Evolutionary conservation across 2,113 vertebrate species (phyloP), one percentile per base, ranked within the genome.

Genomic region (Emydura subglobosa): DNA sequence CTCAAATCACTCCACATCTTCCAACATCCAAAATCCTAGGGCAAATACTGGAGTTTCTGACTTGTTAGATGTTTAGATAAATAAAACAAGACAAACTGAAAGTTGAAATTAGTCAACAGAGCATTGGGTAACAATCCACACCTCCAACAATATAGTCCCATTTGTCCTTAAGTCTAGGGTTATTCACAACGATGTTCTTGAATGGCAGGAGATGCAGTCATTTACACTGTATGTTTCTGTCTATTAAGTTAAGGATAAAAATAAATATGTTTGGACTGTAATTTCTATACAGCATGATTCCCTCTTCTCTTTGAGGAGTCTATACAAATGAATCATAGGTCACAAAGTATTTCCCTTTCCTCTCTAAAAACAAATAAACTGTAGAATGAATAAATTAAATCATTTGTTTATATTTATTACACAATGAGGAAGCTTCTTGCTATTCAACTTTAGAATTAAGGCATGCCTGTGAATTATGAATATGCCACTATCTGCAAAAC

Each of bases 71-170:
- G 0, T 68, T 68, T 68, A n/a, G 61, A 34, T n/a, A 68, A 68
- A 68, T 68, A n/a, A 57, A 83, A 85, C 27, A 83, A 55, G 34
- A 19, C 16, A 14, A 12, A 57, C 42, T 86, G 42, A 47, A 34
- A 86, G 83, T 47, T 34, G 51, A 39, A 88, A 91, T 57, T 34
- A 57, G 59, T 4, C n/a, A 68, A 8, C 1, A 39, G 17, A 29
- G 11, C 27, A 61, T 0, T 0, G 83, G 34, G 4, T 86, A 29
- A 83, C 21, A 44, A 76, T 47, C 31, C 10, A 27, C 19, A 29
- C 54, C 22, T 80, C 11, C 74, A 51, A 34, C 27, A 86, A 57
- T 57, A 24, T n/a, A 12, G 10, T 65, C 13, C 61, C 61, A 65
- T n/a, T 68, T 1, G 9, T 29, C 29, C 49, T 55, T 51, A 42